Percentiles rank a stretch among this genome's conserved stretches.
phyloP scores from a whole-genome alignment of 2,113 vertebrate species.

The Oncorhynchus keta region DNA sequence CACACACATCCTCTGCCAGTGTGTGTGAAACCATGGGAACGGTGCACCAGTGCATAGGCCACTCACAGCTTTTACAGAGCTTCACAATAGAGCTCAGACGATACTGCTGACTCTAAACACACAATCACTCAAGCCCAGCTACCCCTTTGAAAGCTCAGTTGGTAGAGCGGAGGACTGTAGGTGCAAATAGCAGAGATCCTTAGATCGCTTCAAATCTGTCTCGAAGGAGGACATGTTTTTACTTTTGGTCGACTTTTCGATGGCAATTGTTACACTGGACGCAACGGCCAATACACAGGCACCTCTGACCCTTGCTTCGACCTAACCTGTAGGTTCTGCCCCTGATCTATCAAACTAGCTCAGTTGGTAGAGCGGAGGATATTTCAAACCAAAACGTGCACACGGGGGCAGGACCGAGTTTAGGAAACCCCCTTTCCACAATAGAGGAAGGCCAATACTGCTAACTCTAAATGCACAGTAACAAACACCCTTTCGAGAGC shows the following conservation, averaged over 20 bases:
- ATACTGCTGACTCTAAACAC: background rate
- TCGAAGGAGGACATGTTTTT: background rate
- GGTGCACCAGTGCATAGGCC: background rate
- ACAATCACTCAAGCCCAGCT: background rate
- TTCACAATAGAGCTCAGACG: conserved; percentile 1
- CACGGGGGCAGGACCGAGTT: too few species aligned
- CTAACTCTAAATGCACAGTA: background rate
- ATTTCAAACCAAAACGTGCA: background rate
- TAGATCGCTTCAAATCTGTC: background rate
- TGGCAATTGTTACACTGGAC: too few species aligned
- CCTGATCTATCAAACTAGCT: conserved; percentile 64
- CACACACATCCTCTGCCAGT: background rate
- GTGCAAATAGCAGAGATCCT: background rate
- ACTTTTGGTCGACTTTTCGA: background rate
- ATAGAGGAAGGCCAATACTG: background rate
- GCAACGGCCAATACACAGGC: too few species aligned
- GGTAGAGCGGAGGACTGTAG: background rate
- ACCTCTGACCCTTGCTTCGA: too few species aligned
- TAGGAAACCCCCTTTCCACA: background rate
- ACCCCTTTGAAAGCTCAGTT: too few species aligned
- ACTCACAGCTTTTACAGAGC: background rate
- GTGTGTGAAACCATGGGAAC: conserved; percentile 6
- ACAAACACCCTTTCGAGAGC: conserved; percentile 68
- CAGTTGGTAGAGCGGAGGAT: conserved; percentile 86
- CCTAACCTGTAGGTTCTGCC: too few species aligned